Percentiles rank a stretch among this genome's conserved stretches.
Conservation (phyloP, 2,888 invertebrate genomes). For the Notodonta dromedarius region DNA sequence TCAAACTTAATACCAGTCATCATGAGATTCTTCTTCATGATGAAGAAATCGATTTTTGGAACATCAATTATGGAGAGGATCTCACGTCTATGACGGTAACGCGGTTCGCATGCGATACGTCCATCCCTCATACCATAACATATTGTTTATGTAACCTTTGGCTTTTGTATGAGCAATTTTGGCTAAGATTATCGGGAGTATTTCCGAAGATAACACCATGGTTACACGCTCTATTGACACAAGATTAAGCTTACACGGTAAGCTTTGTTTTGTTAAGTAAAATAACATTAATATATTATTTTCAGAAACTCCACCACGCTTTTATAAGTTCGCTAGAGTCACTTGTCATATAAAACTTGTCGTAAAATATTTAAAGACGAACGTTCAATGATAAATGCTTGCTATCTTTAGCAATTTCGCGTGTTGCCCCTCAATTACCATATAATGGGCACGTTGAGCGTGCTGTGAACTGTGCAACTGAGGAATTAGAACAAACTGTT, state of each 20-base stretch:
- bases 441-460: constrained; percentile 57
- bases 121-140: constrained; percentile 48
- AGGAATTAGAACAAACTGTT: constrained; percentile 65
- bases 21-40: not conserved
- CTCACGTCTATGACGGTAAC: constrained; percentile 23
- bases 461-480: constrained; percentile 49
- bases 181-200: constrained; percentile 31
- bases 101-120: constrained; percentile 48
- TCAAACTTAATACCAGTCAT: not conserved
- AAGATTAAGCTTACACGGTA: constrained; percentile 38
- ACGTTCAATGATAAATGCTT: constrained; percentile 40
- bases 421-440: constrained; percentile 70
- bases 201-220: constrained; percentile 37
- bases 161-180: constrained; percentile 44
- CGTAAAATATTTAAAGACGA: too few species aligned
- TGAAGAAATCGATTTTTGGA: not conserved
- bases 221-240: constrained; percentile 48
- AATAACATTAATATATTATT: constrained; percentile 6
- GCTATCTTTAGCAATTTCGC: constrained; percentile 55
- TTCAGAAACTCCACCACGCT: too few species aligned
- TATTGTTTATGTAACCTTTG: constrained; percentile 45
- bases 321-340: too few species aligned
- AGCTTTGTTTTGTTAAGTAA: constrained; percentile 43
- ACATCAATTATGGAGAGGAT: constrained; percentile 7
- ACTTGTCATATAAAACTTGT: too few species aligned